Base-by-base conservation (phyloP, 2,113 vertebrate species). In the Salvelinus namaycush region DNA sequence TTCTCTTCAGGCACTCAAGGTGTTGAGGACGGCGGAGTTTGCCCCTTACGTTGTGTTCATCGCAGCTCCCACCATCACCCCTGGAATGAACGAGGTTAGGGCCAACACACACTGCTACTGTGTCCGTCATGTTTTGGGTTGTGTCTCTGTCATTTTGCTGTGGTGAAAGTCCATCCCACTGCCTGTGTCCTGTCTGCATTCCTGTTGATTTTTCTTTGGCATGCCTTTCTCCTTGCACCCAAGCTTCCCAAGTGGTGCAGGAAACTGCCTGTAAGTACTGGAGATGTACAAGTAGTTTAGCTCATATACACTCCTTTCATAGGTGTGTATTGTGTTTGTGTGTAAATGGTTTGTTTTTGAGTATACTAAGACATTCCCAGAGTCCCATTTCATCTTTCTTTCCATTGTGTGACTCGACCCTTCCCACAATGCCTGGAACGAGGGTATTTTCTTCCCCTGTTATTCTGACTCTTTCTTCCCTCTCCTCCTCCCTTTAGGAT, bases 41-140 rank as follows among this genome's bases (percentile, higher is more conserved):
- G 96, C 96, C 86, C 96, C 96, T 84, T 97, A 96, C 85, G 95
- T 96, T 79, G 95, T 97, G 89, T 97, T 97, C 88, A 96, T 97
- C 83, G 96, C 96, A 69, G 96, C 96, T 72, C 96, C 96, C 81
- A 97, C 96, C 2, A 95, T 97, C 84, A 97, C 96, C 81, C 96
- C 96, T 72, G 95, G 95, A 88, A 95, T 97, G 91, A 96, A 93
- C 76, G 96, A 97, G 95, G 96, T 97, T 88, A 92, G 92, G 18
- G 70, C 4, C 6, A 9, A 31, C 13, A n/a, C 22, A 18, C 39
- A 44, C 62, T 64, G 62, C 22, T 26, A 11, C n/a, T 68, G 27
- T 68, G 29, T 20, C 27, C 3, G 66, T 68, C 29, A 13, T 68
- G 27, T 34, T 66, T 29, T 26, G 5, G 5, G 26, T 34, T 64